Evolutionary conservation across 1,140 invertebrate genomes (phyloP).

Genomic region (Drosophila baimaii): DNA sequence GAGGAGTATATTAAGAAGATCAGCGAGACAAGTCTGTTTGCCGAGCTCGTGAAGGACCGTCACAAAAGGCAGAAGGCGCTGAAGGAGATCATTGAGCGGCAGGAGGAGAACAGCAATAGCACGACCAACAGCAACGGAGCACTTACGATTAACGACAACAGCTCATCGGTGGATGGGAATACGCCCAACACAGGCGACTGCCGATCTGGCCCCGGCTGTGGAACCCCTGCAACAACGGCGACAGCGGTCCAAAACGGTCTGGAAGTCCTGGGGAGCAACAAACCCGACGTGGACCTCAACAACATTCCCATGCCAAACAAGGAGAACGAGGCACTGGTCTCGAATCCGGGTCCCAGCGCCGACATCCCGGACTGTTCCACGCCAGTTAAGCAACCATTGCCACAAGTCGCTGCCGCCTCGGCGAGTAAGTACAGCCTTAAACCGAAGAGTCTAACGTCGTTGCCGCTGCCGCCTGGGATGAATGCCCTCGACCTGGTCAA

Average conservation of each 20-base stretch:
- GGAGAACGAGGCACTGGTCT: slow-evolving; percentile 50
- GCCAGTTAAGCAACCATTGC: slow-evolving; percentile 13
- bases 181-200: slow-evolving; percentile 63
- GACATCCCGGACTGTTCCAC: slow-evolving; percentile 66
- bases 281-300: slow-evolving; percentile 85
- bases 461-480: slow-evolving; percentile 94
- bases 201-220: slow-evolving; percentile 36
- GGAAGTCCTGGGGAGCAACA: slow-evolving; percentile 50
- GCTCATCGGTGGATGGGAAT: slow-evolving; percentile 76
- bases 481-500: slow-evolving; percentile 88
- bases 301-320: slow-evolving; percentile 87
- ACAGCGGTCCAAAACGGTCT: slow-evolving; percentile 67
- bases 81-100: slow-evolving; percentile 86
- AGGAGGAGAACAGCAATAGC: slow-evolving; percentile 85
- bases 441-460: slow-evolving; percentile 88
- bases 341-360: slow-evolving; percentile 26
- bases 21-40: slow-evolving; percentile 93
- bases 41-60: slow-evolving; percentile 93
- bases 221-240: slow-evolving; percentile 38
- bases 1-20: slow-evolving; percentile 89
- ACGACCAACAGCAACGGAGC: slow-evolving; percentile 82
- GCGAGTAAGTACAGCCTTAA: slow-evolving; percentile 73
- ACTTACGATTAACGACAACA: slow-evolving; percentile 77
- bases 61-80: slow-evolving; percentile 91
- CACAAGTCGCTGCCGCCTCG: slow-evolving; percentile 26